These are phyloP conservation scores for Bilobella aurantiaca DNA, from an alignment of 1,140 invertebrate species.

Conservation along the genomic window DNA sequence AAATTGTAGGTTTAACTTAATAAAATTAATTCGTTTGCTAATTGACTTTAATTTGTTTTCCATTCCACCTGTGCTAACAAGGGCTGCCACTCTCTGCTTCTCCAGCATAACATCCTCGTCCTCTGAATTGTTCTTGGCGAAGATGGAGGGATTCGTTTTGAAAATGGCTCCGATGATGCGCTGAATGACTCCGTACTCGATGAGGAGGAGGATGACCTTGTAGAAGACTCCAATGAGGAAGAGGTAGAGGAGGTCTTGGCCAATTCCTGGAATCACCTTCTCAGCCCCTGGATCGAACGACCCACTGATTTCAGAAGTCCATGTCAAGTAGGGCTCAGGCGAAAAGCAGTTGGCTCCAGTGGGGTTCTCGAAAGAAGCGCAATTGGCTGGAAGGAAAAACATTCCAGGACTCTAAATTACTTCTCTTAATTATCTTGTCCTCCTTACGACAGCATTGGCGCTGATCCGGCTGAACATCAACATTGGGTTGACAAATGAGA, in stretches of 20 bases:
- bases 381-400: conserved; percentile 20
- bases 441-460: conserved; percentile 29
- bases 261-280: conserved; percentile 24
- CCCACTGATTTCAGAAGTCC: conserved; percentile 12
- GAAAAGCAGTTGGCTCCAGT: conserved; percentile 20
- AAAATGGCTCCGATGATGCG: conserved; percentile 17
- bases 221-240: conserved; percentile 21
- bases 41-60: too few relatives aligned
- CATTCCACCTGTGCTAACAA: conserved; percentile 15
- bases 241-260: conserved; percentile 31
- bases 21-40: too few relatives aligned
- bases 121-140: conserved; percentile 2
- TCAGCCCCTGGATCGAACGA: neutral
- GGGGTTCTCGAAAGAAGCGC: conserved; percentile 2
- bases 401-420: neutral
- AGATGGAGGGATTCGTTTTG: conserved; percentile 10
- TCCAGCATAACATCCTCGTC: conserved; percentile 29
- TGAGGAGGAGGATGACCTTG: conserved; percentile 14
- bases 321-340: conserved; percentile 25
- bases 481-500: conserved; percentile 23
- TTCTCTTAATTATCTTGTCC: neutral
- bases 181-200: conserved; percentile 28
- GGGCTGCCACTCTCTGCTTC: conserved; percentile 8
- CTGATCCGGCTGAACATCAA: conserved; percentile 4
- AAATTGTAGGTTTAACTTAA: too few relatives aligned